Evolutionary conservation across 2,888 invertebrate species (phyloP).

Genomic region (Torymus texanus): DNA sequence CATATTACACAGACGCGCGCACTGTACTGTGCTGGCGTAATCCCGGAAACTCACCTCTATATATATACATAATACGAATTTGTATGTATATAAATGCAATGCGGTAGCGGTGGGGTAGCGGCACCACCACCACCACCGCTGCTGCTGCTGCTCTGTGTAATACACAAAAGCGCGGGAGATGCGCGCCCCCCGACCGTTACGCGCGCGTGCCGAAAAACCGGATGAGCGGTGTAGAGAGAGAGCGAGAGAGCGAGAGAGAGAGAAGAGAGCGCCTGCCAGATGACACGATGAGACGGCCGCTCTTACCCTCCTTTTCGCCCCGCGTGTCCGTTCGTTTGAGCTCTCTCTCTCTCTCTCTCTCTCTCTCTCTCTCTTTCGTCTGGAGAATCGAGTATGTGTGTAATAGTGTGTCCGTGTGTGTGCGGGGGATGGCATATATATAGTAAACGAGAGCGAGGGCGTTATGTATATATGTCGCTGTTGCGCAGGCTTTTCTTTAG

Average conservation of each 20-base stretch:
- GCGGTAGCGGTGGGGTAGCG: too few relatives aligned
- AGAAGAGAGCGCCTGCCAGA: constrained; percentile 52
- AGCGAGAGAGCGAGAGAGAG: too few relatives aligned
- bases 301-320: constrained; percentile 33
- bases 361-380: neutral
- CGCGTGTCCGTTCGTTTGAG: neutral
- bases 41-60: constrained; percentile 32
- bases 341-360: neutral
- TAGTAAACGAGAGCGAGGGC: too few relatives aligned
- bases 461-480: too few relatives aligned
- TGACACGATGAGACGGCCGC: constrained; percentile 57
- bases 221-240: neutral
- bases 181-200: constrained; percentile 36
- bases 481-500: too few relatives aligned
- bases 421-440: too few relatives aligned
- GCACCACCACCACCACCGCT: too few relatives aligned
- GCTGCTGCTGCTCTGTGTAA: neutral
- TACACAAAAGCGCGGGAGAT: constrained; percentile 52
- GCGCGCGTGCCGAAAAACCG: constrained; percentile 4
- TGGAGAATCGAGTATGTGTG: too few relatives aligned
- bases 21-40: neutral
- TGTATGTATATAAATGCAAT: neutral
- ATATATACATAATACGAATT: neutral
- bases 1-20: neutral
- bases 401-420: too few relatives aligned